Conservation (phyloP, 2,113 vertebrate genomes). For the Corapipo altera region DNA sequence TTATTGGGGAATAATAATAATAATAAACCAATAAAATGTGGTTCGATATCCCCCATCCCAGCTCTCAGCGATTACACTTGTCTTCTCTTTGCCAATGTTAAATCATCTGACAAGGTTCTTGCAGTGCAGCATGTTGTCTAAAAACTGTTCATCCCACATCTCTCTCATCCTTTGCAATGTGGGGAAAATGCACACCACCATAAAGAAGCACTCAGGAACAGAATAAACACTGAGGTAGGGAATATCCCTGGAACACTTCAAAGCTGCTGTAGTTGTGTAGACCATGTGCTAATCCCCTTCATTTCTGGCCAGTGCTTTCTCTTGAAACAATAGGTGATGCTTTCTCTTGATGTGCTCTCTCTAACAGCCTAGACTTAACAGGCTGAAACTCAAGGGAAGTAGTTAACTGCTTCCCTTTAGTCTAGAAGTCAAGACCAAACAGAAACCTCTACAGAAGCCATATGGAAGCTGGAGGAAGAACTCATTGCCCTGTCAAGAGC, state of each 20-base stretch:
- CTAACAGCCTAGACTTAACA: background rate
- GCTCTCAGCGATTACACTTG: background rate
- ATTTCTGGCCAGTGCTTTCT: background rate
- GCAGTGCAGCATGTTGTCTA: background rate
- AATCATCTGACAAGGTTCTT: background rate
- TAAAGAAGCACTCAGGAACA: background rate
- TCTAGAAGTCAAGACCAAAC: background rate
- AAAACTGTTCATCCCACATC: background rate
- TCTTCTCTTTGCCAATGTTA: background rate
- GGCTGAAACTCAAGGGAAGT: background rate
- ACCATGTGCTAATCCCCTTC: background rate
- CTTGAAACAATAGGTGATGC: background rate
- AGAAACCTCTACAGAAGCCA: background rate
- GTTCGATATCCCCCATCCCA: background rate
- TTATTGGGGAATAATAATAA: background rate
- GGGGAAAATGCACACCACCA: background rate
- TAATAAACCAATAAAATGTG: background rate
- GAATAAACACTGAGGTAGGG: background rate
- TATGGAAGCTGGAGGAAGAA: background rate
- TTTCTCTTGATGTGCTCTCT: background rate
- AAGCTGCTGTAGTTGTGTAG: background rate
- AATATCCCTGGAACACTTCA: background rate
- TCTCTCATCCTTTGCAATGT: rapidly evolving
- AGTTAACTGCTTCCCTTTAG: background rate
- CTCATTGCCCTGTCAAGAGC: background rate